A percentile compares a stretch with the other conserved stretches of the same genome.
Conservation (phyloP, 2,113 vertebrate species). For the Lamprotornis superbus region DNA sequence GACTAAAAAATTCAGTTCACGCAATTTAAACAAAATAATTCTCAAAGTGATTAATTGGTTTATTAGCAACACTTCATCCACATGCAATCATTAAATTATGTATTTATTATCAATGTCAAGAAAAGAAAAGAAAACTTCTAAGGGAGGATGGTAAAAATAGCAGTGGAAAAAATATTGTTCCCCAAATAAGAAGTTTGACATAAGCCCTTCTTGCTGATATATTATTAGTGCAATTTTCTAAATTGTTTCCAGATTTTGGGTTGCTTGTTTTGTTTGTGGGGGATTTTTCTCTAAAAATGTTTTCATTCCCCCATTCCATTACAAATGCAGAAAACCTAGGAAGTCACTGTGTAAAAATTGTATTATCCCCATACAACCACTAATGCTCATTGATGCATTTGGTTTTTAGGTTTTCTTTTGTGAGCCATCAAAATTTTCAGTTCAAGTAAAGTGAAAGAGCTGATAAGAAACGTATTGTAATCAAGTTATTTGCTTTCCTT, state of each 20-base stretch:
- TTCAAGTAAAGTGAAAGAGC: neutral
- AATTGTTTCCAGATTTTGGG: neutral
- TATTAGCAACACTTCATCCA: neutral
- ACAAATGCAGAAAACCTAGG: neutral
- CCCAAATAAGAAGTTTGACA: neutral
- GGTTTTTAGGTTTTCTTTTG: neutral
- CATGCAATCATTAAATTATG: neutral
- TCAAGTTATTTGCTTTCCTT: neutral
- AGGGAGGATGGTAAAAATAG: accelerated
- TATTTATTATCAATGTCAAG: neutral
- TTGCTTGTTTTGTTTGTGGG: neutral
- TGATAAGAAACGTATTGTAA: neutral
- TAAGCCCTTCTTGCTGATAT: neutral
- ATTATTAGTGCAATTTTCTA: neutral
- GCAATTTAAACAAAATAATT: neutral
- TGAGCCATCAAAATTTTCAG: neutral
- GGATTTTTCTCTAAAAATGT: neutral
- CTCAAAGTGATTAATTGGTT: neutral
- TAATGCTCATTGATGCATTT: neutral
- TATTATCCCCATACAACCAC: neutral
- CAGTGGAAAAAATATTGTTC: neutral
- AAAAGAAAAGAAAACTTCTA: neutral
- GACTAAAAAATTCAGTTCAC: neutral
- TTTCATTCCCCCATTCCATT: neutral
- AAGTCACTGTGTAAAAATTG: neutral